These are phyloP conservation scores for Scaptomyza polygonia DNA, from an alignment of 2,888 invertebrate species.

Conservation along the genomic window DNA sequence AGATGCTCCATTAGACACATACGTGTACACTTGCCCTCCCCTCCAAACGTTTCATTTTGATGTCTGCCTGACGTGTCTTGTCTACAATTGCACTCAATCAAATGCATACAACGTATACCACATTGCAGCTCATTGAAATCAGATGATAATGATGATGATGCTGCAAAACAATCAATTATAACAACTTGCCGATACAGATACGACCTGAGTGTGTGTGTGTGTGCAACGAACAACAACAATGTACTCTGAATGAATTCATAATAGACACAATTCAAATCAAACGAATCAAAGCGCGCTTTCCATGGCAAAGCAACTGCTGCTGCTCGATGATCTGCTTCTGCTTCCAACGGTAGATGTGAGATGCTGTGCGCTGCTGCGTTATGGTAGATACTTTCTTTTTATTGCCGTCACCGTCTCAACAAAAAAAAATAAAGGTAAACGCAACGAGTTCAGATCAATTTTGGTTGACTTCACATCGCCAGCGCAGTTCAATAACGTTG, in stretches of 20 bases:
- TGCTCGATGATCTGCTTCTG: slow-evolving; percentile 57
- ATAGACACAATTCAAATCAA: slow-evolving; percentile 53
- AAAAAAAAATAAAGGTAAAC: slow-evolving; percentile 71
- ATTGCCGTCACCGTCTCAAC: slow-evolving; percentile 65
- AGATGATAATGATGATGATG: slow-evolving; percentile 57
- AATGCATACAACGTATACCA: slow-evolving; percentile 19
- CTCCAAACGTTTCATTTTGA: slow-evolving; percentile 3
- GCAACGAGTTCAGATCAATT: slow-evolving; percentile 79
- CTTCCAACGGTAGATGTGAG: slow-evolving; percentile 20
- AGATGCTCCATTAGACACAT: slow-evolving; percentile 34
- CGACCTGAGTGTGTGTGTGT: slow-evolving; percentile 17
- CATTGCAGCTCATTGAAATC: slow-evolving; percentile 45
- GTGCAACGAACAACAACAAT: slow-evolving; percentile 28
- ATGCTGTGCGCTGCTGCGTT: slow-evolving; percentile 18
- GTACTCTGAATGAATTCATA: slow-evolving; percentile 48
- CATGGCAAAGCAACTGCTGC: slow-evolving; percentile 33
- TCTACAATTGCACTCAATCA: slow-evolving; percentile 40
- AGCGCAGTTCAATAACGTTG: slow-evolving; percentile 67
- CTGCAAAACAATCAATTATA: slow-evolving; percentile 78
- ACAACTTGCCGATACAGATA: slow-evolving; percentile 63
- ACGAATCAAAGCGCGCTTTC: slow-evolving; percentile 70
- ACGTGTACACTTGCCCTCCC: slow-evolving; percentile 14
- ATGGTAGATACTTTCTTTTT: slow-evolving; percentile 77
- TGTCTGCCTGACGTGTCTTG: background rate
- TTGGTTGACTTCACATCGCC: slow-evolving; percentile 71